Evolutionary conservation across 2,888 invertebrate genomes (phyloP).

Genomic region (Furcula furcula): DNA sequence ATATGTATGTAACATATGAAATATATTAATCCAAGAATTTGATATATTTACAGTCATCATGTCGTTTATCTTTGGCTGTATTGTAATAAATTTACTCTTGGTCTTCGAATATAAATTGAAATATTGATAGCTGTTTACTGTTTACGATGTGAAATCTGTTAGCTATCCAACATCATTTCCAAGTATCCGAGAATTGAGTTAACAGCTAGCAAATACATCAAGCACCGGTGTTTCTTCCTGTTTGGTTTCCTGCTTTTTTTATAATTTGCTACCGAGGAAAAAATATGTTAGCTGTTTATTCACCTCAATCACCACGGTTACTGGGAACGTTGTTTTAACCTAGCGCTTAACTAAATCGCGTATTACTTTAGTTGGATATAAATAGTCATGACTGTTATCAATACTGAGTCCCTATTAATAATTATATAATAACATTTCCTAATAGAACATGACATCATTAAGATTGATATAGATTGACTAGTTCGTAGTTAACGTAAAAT

Average conservation of each 20-base stretch:
- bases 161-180: background rate
- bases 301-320: background rate
- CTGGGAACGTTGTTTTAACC: background rate
- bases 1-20: no score
- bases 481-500: no score
- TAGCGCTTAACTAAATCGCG: slow-evolving; percentile 6
- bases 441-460: no score
- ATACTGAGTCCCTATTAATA: no score
- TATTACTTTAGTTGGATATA: slow-evolving; percentile 14
- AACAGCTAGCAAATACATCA: no score
- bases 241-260: background rate
- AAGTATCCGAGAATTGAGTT: background rate
- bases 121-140: slow-evolving; percentile 25
- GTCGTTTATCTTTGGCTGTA: slow-evolving; percentile 8
- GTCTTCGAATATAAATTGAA: slow-evolving; percentile 12
- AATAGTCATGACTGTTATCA: no score
- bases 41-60: no score
- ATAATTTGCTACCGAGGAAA: background rate
- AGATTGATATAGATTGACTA: no score
- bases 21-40: no score
- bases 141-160: slow-evolving; percentile 4
- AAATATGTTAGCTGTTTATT: background rate
- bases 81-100: slow-evolving; percentile 16
- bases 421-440: no score
- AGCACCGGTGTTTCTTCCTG: background rate